phyloP scores from a whole-genome alignment of 2,113 vertebrate genomes.

The Galbula dea region DNA sequence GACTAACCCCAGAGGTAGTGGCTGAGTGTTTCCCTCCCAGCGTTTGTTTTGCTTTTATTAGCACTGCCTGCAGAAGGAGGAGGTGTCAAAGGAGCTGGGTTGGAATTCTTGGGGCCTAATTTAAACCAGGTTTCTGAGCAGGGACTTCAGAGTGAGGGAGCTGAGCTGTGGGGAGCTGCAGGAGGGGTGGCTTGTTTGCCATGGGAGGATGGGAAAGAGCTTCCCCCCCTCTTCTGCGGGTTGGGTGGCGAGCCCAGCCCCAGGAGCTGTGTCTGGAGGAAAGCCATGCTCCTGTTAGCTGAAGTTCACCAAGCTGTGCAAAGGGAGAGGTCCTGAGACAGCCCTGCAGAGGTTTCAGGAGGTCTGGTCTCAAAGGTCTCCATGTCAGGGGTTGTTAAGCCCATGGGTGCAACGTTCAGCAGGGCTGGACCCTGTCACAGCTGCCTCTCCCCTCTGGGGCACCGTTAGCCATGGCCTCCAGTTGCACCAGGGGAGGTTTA shows the following conservation, averaged over 20 bases:
- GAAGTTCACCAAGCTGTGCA: fast-evolving
- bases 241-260: fast-evolving
- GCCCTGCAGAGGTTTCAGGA: fast-evolving
- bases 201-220: not conserved
- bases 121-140: not conserved
- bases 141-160: not conserved
- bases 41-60: not conserved
- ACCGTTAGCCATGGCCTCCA: fast-evolving
- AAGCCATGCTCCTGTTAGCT: not conserved
- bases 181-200: not conserved
- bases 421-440: fast-evolving
- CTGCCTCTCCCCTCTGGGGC: fast-evolving
- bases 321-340: fast-evolving
- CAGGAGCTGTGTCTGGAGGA: not conserved
- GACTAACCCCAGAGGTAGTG: not conserved
- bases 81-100: not conserved
- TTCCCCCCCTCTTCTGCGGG: not conserved
- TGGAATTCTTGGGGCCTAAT: not conserved
- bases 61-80: not conserved
- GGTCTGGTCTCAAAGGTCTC: not conserved
- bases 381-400: not conserved
- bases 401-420: not conserved
- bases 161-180: fast-evolving
- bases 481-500: too few species aligned
- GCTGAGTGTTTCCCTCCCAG: not conserved